These are phyloP conservation scores for Zapus hudsonius DNA, from an alignment of 2,113 vertebrate genomes.

Conservation along the genomic window DNA sequence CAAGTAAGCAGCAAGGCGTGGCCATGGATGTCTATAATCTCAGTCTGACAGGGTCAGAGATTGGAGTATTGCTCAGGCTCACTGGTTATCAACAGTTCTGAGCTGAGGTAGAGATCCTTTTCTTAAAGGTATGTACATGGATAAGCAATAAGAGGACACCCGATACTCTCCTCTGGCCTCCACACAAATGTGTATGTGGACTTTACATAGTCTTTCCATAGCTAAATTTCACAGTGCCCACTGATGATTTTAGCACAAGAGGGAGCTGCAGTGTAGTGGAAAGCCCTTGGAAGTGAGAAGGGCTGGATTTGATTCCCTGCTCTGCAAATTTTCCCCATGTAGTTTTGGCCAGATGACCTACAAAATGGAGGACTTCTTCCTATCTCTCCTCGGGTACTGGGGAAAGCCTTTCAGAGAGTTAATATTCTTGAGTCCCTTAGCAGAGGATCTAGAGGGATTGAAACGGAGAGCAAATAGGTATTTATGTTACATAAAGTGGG, in stretches of 20 bases:
- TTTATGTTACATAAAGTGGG: neutral
- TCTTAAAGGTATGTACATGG: too few species aligned
- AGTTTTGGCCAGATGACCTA: constrained; percentile 32
- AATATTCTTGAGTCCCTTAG: neutral
- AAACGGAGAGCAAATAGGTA: neutral
- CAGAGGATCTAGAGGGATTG: neutral
- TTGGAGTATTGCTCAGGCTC: too few species aligned
- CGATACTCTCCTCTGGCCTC: too few species aligned
- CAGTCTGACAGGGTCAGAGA: too few species aligned
- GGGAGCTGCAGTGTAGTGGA: constrained; percentile 61
- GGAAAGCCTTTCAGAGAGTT: neutral
- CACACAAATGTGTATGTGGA: too few species aligned
- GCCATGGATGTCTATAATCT: too few species aligned
- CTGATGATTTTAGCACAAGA: constrained; percentile 55
- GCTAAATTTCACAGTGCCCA: neutral
- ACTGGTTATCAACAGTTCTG: too few species aligned
- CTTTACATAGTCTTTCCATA: neutral
- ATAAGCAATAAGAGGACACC: too few species aligned
- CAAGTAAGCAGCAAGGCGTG: too few species aligned
- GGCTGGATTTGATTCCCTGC: neutral
- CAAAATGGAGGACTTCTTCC: constrained; percentile 52
- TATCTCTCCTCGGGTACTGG: neutral
- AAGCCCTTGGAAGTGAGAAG: neutral
- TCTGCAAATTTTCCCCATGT: neutral
- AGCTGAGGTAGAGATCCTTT: too few species aligned